Base-by-base conservation (phyloP, 2,113 vertebrate species). In the Equus quagga region DNA sequence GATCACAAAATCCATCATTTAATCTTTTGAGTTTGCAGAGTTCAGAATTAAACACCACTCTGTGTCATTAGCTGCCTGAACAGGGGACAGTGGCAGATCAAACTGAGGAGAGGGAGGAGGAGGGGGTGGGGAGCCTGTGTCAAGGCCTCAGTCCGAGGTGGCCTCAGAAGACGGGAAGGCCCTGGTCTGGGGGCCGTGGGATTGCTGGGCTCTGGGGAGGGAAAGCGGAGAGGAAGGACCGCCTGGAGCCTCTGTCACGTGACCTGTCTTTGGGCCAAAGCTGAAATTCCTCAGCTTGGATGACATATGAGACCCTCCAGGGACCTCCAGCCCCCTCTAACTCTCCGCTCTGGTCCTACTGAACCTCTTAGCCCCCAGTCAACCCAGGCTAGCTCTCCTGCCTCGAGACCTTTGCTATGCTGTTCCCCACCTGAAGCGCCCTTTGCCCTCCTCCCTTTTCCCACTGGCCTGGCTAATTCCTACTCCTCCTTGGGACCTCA, bases 1-100 rank as follows among this genome's bases (percentile, higher is more conserved):
- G 94, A 97, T 97, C 95, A 91, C 92, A 97, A 97, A 98, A 98
- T 98, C 95, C 95, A 97, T 97, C 94, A 96, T 96, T 97, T 95
- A 94, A 98, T 97, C 98, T 97, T 95, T 89, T 2, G 4, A 65
- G 92, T 93, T 96, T 96, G 94, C 97, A 58, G 83, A 95, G 97
- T 97, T 96, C 96, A 97, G 93, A 97, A 95, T 97, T 96, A 95
- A 96, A 83, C 62, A 89, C 94, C 9, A 56, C 11, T 64, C 82
- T 4, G 26, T 60, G 89, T 95, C 96, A 58, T 36, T 17, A 65
- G 93, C 91, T 31, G 60, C 88, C 62, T 19, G 31, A 54, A 54
- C 28, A 49, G 92, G 87, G 72, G 49, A 49, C 14, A 1, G 17
- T 1, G 5, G 73, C 41, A 21, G 72, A 80, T 49, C 64, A 41